These are phyloP conservation scores for Venustoraphidia nigricollis DNA, from an alignment of 2,888 invertebrate genomes.

Conservation along the genomic window DNA sequence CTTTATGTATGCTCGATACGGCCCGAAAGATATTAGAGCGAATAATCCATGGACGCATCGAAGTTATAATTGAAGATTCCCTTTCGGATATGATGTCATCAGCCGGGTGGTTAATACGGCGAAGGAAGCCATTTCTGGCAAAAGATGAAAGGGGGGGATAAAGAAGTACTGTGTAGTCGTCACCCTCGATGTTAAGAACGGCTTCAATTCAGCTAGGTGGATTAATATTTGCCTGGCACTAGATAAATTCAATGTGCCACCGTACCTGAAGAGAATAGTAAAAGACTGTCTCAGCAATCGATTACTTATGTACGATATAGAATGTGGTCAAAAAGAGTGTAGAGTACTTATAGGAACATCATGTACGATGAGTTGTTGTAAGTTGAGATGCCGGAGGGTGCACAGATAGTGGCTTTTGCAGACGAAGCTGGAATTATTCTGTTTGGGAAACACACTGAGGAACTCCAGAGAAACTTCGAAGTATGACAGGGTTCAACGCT, in stretches of 20 bases:
- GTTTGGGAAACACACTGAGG: neutral
- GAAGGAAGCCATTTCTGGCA: neutral
- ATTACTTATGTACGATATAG: neutral
- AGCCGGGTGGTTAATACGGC: neutral
- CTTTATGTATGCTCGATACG: no score
- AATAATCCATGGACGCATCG: slow-evolving; percentile 11
- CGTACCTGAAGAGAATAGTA: neutral
- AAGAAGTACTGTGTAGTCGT: slow-evolving; percentile 2
- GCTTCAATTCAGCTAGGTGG: slow-evolving; percentile 5
- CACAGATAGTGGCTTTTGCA: neutral
- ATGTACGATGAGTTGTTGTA: neutral
- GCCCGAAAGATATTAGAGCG: slow-evolving; percentile 13
- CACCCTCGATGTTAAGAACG: slow-evolving; percentile 1
- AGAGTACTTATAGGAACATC: neutral
- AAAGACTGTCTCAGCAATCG: neutral
- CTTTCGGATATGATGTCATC: slow-evolving; percentile 4
- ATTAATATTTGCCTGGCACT: slow-evolving; percentile 2
- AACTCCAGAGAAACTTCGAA: neutral
- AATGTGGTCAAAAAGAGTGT: neutral
- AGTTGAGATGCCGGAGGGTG: neutral
- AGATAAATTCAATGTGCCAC: neutral
- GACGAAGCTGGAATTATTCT: no score
- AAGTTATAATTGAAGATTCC: slow-evolving; percentile 5
- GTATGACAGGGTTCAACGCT: neutral
- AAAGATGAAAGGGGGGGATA: neutral